Evolutionary conservation across 2,888 invertebrate genomes (phyloP).

Genomic region (Lacanobia wlatinum): DNA sequence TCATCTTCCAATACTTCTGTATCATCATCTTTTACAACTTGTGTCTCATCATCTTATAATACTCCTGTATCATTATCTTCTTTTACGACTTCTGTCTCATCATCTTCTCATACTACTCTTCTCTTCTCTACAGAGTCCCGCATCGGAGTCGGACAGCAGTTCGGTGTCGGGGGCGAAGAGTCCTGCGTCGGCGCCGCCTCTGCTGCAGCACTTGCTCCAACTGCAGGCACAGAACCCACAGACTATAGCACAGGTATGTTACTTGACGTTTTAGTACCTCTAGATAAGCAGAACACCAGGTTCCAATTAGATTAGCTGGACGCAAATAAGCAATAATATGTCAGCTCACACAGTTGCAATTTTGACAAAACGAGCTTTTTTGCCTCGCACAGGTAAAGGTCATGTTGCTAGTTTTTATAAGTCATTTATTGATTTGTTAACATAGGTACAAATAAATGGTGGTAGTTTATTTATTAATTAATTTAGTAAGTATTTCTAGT

Average conservation of each 20-base stretch:
- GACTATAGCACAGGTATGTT: slow-evolving; percentile 85
- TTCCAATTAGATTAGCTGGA: background rate
- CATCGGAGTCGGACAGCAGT: slow-evolving; percentile 93
- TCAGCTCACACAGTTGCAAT: too few relatives aligned
- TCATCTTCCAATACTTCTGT: background rate
- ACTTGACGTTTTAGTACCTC: background rate
- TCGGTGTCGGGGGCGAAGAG: slow-evolving; percentile 91
- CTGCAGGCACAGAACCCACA: slow-evolving; percentile 87
- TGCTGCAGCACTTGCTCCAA: slow-evolving; percentile 86
- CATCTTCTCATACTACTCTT: background rate
- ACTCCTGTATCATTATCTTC: too few relatives aligned
- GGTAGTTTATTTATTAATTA: too few relatives aligned
- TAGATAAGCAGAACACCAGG: background rate
- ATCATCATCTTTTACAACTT: background rate
- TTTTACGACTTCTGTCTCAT: background rate
- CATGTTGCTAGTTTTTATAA: too few relatives aligned
- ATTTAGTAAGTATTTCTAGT: too few relatives aligned
- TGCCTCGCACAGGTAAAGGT: too few relatives aligned
- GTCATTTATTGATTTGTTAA: too few relatives aligned
- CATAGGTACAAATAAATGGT: too few relatives aligned
- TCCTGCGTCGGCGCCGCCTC: slow-evolving; percentile 85
- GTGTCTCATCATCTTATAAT: background rate
- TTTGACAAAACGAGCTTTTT: too few relatives aligned
- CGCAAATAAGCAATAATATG: too few relatives aligned
- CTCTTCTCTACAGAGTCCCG: slow-evolving; percentile 90